Evolutionary conservation across 2,888 invertebrate species (phyloP).

Genomic region (Spodoptera picta): DNA sequence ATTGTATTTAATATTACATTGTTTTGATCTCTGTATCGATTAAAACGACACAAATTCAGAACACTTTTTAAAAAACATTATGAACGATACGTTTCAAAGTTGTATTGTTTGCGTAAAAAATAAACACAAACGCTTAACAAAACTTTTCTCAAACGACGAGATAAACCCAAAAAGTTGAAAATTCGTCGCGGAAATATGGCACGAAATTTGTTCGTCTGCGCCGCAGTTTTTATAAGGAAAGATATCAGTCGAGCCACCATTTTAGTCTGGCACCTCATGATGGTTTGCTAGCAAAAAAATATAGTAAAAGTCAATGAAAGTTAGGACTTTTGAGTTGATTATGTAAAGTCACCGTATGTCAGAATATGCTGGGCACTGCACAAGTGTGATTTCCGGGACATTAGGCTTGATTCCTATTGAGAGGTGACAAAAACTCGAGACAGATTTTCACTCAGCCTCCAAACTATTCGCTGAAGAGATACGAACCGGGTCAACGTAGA

Average conservation of each 20-base stretch:
- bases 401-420: conserved; percentile 61
- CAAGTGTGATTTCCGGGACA: conserved; percentile 66
- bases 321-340: conserved; percentile 4
- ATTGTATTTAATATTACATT: no score
- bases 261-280: conserved; percentile 22
- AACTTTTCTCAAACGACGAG: conserved; percentile 29
- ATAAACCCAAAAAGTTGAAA: conserved; percentile 35
- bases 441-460: conserved; percentile 63
- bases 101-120: conserved; percentile 30
- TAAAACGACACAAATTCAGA: no score
- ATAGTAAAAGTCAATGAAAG: conserved; percentile 5
- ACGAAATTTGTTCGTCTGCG: conserved; percentile 58
- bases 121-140: conserved; percentile 25
- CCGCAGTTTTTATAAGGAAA: conserved; percentile 58
- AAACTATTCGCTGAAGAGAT: conserved; percentile 47
- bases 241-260: conserved; percentile 28
- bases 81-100: neutral
- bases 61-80: no score
- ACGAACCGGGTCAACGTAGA: conserved; percentile 27
- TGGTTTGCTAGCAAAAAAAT: conserved; percentile 1
- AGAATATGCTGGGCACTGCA: conserved; percentile 24
- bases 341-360: conserved; percentile 4
- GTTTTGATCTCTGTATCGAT: no score
- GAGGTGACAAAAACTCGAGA: conserved; percentile 65
- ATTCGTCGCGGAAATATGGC: conserved; percentile 49